Evolutionary conservation across 2,888 invertebrate species (phyloP).

Genomic region (Taphrorychus bicolor): DNA sequence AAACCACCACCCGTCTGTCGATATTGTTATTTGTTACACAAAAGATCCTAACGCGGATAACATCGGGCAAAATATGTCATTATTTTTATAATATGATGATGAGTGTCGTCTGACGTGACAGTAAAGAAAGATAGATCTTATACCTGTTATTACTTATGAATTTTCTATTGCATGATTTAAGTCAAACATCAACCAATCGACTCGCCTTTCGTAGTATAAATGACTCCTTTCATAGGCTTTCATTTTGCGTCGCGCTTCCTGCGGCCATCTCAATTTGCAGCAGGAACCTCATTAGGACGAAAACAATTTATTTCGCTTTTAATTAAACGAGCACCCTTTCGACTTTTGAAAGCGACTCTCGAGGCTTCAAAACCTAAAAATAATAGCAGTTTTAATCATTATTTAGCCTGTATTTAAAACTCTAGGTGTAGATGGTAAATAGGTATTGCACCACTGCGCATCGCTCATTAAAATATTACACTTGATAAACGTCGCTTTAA

Average conservation of each 20-base stretch:
- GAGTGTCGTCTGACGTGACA: background rate
- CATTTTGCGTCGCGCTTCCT: background rate
- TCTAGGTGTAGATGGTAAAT: slow-evolving; percentile 39
- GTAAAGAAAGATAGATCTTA: too few species aligned
- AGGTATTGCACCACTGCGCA: slow-evolving; percentile 56
- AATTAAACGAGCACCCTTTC: slow-evolving; percentile 35
- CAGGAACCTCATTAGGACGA: slow-evolving; percentile 38
- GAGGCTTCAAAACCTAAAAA: slow-evolving; percentile 38
- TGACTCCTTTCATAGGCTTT: too few species aligned
- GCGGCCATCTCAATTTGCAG: background rate
- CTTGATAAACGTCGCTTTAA: too few species aligned
- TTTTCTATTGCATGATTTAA: too few species aligned
- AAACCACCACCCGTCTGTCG: slow-evolving; percentile 22
- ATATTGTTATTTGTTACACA: slow-evolving; percentile 27
- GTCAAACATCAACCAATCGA: too few species aligned
- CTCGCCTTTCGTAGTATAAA: too few species aligned
- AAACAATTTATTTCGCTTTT: slow-evolving; percentile 40
- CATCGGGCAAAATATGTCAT: slow-evolving; percentile 29
- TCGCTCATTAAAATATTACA: slow-evolving; percentile 59
- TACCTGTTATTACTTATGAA: too few species aligned
- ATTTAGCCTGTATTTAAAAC: slow-evolving; percentile 31
- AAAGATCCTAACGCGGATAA: slow-evolving; percentile 32
- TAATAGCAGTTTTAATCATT: slow-evolving; percentile 42
- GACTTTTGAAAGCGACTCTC: slow-evolving; percentile 33
- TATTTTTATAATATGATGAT: slow-evolving; percentile 21